Conservation (phyloP, 2,797 vertebrate genomes). For the Molossus molossus region DNA sequence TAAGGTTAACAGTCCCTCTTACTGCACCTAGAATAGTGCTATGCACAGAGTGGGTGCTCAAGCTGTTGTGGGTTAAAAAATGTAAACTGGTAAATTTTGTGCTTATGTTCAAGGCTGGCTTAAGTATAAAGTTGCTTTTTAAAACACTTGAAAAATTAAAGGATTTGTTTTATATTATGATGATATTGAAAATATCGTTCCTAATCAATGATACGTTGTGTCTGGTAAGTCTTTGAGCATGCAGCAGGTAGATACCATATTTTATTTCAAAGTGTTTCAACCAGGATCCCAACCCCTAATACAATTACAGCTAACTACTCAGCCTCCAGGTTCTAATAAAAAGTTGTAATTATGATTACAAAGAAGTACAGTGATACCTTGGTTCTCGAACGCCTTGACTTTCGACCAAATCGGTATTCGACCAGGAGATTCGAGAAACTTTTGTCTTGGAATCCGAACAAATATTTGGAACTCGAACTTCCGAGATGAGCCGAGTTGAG, state of each 20-base stretch:
- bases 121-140: conserved; percentile 91
- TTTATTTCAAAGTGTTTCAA: not conserved
- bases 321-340: not conserved
- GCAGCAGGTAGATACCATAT: not conserved
- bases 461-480: too few relatives aligned
- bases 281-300: not conserved
- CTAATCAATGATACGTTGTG: not conserved
- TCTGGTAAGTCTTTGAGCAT: conserved; percentile 36
- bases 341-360: conserved; percentile 36
- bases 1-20: conserved; percentile 45
- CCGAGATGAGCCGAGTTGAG: too few relatives aligned
- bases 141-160: conserved; percentile 90
- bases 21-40: conserved; percentile 75
- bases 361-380: too few relatives aligned
- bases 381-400: too few relatives aligned
- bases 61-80: conserved; percentile 24
- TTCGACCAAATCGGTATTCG: too few relatives aligned
- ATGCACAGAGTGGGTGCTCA: conserved; percentile 73
- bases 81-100: conserved; percentile 75
- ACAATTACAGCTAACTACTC: not conserved
- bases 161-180: conserved; percentile 88
- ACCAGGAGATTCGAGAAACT: too few relatives aligned
- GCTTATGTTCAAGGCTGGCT: conserved; percentile 82
- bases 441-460: too few relatives aligned
- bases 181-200: conserved; percentile 84